Base-by-base conservation (phyloP, 1,140 invertebrate genomes). In the Notospermus geniculatus region DNA sequence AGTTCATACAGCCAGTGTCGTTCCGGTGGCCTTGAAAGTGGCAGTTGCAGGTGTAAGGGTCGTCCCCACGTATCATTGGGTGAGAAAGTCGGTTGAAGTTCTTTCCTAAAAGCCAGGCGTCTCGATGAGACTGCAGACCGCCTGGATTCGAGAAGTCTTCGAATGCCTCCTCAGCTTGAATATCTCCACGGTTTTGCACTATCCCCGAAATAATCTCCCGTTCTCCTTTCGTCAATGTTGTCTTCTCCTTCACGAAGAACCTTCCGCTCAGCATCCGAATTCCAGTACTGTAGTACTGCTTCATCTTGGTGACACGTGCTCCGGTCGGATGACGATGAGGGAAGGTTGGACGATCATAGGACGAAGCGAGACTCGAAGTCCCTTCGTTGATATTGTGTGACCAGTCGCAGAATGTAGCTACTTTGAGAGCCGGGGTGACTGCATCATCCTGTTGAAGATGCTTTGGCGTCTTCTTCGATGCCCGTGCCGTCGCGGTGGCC, bases 151-250 rank as follows among this genome's bases (percentile, higher is more conserved):
- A 62, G 2, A 52, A 61, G 25, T 61, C 56, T 17, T 19, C 9
- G 1, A n/a, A 30, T 4, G 39, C 43, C 15, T 65, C 65, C 23
- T 59, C 53, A 17, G 39, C 63, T 58, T 28, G 28, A 13, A 69
- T 28, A 57, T 75, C 71, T 13, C 73, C 69, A 36, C 75, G 59
- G 57, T 77, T 77, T 59, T 65, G 70, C 64, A 67, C 75, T 29
- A 77, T 77, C 15, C 75, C 75, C 27, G 71, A 66, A 29, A 77
- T 77, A 28, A 77, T 77, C 59, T 77, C 75, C 29, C 68, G 61
- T 60, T 77, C 75, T 1, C 75, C 75, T 61, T 72, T 72, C n/a
- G 75, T 77, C 17, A 77, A 61, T n/a, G 63, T 63, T 5, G 68
- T 69, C 4, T 28, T 56, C 54, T 77, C 75, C 59, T 75, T 72